Base-by-base conservation (phyloP, 2,888 invertebrate genomes). In the Campoplex nolae region DNA sequence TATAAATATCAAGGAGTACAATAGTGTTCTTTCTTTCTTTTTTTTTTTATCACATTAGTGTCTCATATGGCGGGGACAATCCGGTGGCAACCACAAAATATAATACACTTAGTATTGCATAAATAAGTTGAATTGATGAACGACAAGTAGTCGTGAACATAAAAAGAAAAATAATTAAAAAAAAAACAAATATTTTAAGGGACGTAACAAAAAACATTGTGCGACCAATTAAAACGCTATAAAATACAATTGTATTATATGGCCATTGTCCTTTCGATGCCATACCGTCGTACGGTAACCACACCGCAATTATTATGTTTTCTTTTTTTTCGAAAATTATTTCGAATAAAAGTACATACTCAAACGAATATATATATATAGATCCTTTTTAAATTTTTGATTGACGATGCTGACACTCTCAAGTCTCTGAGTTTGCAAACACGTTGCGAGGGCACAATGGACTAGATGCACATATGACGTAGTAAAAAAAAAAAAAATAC, bases 401-500 rank as follows among this genome's bases (percentile, higher is more conserved):
- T 78, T 78, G 38, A 56, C 78, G 68, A 68, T 78, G 67, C 68
- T 68, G 51, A 51, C 38, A 54, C 75, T 78, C 51, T 54, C 78
- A 51, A 78, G 78, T 79, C 62, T 82, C 65, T 35, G 70, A 58
- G 78, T 86, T 75, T 83, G 83, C 89, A 91, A 74, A 83, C 75
- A 90, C 81, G 89, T 88, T 90, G 90, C 89, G 88, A 90, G 90
- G 89, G 90, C 91, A 91, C 90, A 92, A 89, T 91, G 91, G 93
- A 93, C 93, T 93, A 93, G 93, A 93, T 92, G 93, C 93, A 92
- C 93, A 89, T 90, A 90, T 91, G 90, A 92, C 90, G 88, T 83
- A 80, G 83, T 80, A 75, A 79, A 70, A 68, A 68, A 78, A 68
- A 78, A 48, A 77, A 78, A 48, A 67, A 65, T 38, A 38, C 6